Evolutionary conservation across 2,797 vertebrate species (phyloP).

Genomic region (Brotogeris chrysoptera): DNA sequence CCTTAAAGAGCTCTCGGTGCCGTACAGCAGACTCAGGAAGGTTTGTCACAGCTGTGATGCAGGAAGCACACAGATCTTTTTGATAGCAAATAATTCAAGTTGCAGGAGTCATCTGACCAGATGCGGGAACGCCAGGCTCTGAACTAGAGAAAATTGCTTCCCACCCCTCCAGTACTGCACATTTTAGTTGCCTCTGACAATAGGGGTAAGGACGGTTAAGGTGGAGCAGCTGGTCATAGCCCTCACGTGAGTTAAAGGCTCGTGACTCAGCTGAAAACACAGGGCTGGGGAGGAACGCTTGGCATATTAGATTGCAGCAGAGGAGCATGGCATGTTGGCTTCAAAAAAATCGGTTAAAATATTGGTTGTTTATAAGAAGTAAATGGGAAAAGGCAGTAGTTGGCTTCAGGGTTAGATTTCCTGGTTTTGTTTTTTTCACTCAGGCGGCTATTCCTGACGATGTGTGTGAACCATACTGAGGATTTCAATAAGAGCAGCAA

Average conservation of each 20-base stretch:
- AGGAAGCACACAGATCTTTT: neutral
- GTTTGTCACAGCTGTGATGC: neutral
- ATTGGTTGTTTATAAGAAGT: neutral
- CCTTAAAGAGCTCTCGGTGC: neutral
- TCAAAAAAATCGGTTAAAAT: neutral
- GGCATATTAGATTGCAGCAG: neutral
- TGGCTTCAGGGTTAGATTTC: neutral
- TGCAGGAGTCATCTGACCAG: neutral
- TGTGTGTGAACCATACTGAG: neutral
- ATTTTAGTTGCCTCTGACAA: neutral
- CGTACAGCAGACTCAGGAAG: neutral
- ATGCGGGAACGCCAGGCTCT: neutral
- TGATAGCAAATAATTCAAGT: slow-evolving; percentile 3
- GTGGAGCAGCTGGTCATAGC: slow-evolving; percentile 10
- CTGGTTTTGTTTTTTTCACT: neutral
- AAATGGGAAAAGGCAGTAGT: neutral
- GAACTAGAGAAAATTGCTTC: neutral
- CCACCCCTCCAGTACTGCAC: neutral
- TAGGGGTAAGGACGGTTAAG: neutral
- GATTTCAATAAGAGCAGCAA: neutral
- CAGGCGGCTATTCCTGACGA: neutral
- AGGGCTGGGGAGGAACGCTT: neutral
- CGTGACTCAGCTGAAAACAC: neutral
- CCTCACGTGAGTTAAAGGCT: neutral
- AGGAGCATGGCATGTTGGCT: neutral